Evolutionary conservation across 64 coral and sea anemone species (phyloP).

Genomic region (Actinia equina): DNA sequence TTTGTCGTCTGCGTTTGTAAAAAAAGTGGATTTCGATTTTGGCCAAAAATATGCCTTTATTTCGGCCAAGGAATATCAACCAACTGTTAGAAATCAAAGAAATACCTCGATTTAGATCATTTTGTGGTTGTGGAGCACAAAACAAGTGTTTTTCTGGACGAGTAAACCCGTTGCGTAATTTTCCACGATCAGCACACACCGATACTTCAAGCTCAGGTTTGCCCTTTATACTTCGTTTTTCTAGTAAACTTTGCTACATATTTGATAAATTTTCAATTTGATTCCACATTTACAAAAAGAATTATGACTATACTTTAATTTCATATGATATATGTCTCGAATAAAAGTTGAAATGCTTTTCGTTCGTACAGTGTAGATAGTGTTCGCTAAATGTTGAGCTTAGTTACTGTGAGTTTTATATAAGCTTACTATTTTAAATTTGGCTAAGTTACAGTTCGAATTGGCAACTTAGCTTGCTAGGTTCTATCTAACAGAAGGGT

Average conservation of each 20-base stretch:
- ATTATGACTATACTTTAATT: no score
- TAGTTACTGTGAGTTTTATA: no score
- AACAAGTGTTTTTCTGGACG: background rate
- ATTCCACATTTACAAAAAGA: background rate
- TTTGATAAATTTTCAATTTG: background rate
- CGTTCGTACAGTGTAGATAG: no score
- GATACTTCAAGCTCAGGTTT: background rate
- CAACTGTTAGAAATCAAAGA: background rate
- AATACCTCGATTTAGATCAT: background rate
- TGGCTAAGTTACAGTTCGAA: no score
- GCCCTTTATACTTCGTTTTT: background rate
- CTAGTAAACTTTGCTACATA: background rate
- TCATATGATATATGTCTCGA: no score
- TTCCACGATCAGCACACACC: background rate
- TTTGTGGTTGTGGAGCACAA: background rate
- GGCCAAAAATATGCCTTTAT: background rate
- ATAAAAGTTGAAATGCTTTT: no score
- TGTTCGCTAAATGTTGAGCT: no score
- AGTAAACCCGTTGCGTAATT: background rate
- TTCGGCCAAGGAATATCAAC: background rate
- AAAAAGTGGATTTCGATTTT: background rate
- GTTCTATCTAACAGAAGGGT: no score
- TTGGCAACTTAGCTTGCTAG: no score
- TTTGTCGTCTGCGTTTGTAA: background rate
- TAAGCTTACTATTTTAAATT: no score